Evolutionary conservation across 2,797 vertebrate species (phyloP), one percentile per base, ranked within the genome.

Genomic region (Acanthurus tractus): DNA sequence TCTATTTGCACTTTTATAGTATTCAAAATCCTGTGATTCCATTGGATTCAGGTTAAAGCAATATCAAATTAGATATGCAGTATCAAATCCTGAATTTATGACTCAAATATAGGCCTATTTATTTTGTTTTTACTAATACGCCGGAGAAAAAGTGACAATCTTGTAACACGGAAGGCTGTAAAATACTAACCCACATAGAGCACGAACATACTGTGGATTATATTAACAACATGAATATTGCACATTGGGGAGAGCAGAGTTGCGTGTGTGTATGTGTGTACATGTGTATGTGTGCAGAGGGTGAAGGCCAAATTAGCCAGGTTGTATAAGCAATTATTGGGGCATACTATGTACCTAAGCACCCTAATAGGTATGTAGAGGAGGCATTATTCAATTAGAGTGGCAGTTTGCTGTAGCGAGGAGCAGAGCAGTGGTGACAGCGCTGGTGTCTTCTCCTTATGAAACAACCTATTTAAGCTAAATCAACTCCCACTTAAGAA

Each of bases 401-500:
- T 92, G 92, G 80, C 91, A 81, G 88, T 93, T 96, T 96, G 95
- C 93, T 93, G 93, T 88, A 92, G 93, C 76, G 90, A 92, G 93
- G 91, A 88, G 85, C 95, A 94, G 93, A 96, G 92, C 82, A 86
- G 91, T 84, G 82, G 92, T 94, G 94, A 94, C 96, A 96, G 94
- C 86, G 70, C 94, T 90, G 86, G 76, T 95, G 93, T 96, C 94
- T 96, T 93, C 92, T 95, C 96, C 95, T 92, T 96, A 94, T 96
- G 96, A 96, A 97, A 97, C 96, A 97, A 96, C 95, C 95, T 96
- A 95, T 96, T 97, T 96, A 96, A 97, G 96, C 96, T 96, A 97
- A 97, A 97, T 96, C 96, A 97, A 94, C 96, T 97, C 95, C 96
- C 96, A 96, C 96, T 98, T 97, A 98, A 98, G 96, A 96, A 95